Evolutionary conservation across 1,140 invertebrate genomes (phyloP).

Genomic region (Drosophila malerkotliana): DNA sequence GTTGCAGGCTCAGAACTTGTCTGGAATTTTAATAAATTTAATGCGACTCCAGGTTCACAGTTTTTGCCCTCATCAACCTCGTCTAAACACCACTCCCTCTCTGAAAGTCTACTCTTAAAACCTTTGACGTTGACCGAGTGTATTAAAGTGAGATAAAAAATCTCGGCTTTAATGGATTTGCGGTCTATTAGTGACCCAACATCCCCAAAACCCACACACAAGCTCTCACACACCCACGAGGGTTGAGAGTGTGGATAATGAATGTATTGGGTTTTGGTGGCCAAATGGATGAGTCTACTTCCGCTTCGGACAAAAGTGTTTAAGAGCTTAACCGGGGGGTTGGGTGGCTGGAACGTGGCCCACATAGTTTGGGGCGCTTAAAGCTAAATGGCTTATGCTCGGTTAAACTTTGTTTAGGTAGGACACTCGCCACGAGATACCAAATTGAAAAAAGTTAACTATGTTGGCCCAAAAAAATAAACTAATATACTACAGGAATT

Average conservation of each 20-base stretch:
- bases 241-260: conserved; percentile 52
- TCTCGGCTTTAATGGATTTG: conserved; percentile 81
- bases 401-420: conserved; percentile 45
- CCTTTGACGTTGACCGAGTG: conserved; percentile 81
- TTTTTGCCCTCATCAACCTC: conserved; percentile 1
- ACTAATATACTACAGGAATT: neutral
- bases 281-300: conserved; percentile 76
- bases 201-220: conserved; percentile 11
- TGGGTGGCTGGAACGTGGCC: conserved; percentile 12
- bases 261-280: conserved; percentile 70
- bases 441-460: neutral
- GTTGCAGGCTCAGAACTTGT: conserved; percentile 75
- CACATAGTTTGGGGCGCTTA: conserved; percentile 38
- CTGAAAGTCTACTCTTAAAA: conserved; percentile 19
- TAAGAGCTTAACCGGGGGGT: conserved; percentile 40
- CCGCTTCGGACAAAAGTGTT: conserved; percentile 59
- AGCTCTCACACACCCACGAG: conserved; percentile 12
- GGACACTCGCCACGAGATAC: conserved; percentile 13
- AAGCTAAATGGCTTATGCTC: conserved; percentile 44
- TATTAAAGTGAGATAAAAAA: conserved; percentile 81
- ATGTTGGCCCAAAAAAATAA: neutral
- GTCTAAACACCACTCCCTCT: neutral
- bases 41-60: conserved; percentile 40
- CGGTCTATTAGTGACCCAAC: conserved; percentile 73
- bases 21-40: conserved; percentile 82